phyloP scores from a whole-genome alignment of 2,797 vertebrate genomes.

The Chloroceryle amazona region DNA sequence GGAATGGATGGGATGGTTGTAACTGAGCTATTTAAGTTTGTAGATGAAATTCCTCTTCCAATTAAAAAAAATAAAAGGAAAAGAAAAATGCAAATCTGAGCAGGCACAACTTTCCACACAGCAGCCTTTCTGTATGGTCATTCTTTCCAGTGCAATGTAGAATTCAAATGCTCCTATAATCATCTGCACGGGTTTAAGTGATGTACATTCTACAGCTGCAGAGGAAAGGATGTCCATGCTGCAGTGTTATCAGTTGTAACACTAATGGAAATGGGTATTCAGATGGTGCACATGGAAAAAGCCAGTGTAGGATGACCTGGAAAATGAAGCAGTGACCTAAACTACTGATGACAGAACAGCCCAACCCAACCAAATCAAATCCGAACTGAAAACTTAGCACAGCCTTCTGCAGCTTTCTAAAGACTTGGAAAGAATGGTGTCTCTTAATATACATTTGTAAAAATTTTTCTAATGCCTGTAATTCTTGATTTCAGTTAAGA shows the following conservation, averaged over 20 bases:
- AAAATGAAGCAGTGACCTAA: slow-evolving; percentile 16
- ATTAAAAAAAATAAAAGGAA: neutral
- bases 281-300: neutral
- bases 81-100: neutral
- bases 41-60: neutral
- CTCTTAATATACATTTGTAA: neutral
- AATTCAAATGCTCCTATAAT: neutral
- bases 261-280: neutral
- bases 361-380: neutral
- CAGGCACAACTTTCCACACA: neutral
- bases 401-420: neutral
- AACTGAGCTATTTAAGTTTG: neutral
- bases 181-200: neutral
- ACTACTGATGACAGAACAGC: neutral
- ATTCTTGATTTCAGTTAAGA: slow-evolving; percentile 6
- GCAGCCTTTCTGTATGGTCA: neutral
- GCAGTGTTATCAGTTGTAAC: neutral
- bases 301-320: neutral
- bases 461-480: neutral
- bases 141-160: neutral
- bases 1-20: neutral
- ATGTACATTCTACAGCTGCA: neutral
- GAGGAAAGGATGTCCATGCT: neutral
- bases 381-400: neutral
- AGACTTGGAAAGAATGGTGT: neutral